Percentiles rank a stretch among this genome's conserved stretches.
Conservation (phyloP, 1,140 invertebrate species). For the Pseudomyrmex flavicornis region DNA sequence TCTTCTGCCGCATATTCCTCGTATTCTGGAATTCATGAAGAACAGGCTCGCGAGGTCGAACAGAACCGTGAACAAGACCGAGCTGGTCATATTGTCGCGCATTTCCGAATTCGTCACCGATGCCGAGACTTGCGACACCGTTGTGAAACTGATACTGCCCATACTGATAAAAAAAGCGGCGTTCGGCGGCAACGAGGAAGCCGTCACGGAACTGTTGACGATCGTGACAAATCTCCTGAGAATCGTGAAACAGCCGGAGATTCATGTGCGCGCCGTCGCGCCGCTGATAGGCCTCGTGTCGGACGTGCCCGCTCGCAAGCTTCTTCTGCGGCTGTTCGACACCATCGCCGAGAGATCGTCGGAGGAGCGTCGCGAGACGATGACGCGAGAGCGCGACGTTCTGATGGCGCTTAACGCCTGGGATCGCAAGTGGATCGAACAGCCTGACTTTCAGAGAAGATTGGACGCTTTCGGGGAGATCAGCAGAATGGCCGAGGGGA, state of each 20-base stretch:
- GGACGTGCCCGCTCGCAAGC: conserved; percentile 87
- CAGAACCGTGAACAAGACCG: conserved; percentile 88
- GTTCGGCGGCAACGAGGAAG: conserved; percentile 85
- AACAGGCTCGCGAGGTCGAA: conserved; percentile 86
- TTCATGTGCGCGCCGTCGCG: conserved; percentile 88
- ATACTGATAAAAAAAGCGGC: conserved; percentile 89
- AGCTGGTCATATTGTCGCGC: conserved; percentile 92
- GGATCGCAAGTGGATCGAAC: conserved; percentile 94
- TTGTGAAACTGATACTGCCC: conserved; percentile 91
- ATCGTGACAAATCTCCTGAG: conserved; percentile 91
- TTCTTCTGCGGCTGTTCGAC: conserved; percentile 87
- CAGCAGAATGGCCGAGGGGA: conserved; percentile 86
- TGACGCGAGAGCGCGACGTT: conserved; percentile 83
- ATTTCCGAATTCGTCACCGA: conserved; percentile 91
- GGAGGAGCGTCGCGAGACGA: conserved; percentile 72
- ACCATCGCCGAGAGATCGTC: conserved; percentile 84
- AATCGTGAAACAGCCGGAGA: conserved; percentile 88
- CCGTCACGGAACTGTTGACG: conserved; percentile 87
- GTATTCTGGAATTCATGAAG: conserved; percentile 90
- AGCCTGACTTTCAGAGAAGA: conserved; percentile 95
- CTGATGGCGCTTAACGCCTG: conserved; percentile 93
- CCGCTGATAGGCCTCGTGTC: conserved; percentile 88
- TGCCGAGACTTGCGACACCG: conserved; percentile 87
- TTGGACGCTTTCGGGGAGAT: conserved; percentile 90
- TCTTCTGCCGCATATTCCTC: conserved; percentile 90